phyloP scores from a whole-genome alignment of 2,113 vertebrate genomes.

The Cynopterus brachyotis region DNA sequence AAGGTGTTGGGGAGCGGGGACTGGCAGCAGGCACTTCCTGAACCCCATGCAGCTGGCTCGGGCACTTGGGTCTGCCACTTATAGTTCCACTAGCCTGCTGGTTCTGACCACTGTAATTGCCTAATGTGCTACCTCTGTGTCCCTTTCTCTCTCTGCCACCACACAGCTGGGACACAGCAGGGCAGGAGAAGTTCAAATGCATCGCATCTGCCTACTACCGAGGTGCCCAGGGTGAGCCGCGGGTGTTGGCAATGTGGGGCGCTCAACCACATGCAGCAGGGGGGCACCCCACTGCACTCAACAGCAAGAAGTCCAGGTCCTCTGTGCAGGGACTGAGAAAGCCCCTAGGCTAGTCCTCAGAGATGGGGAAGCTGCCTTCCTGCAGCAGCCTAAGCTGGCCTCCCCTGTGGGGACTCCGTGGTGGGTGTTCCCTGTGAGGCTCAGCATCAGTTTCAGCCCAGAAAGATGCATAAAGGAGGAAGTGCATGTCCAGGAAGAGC shows the following conservation, averaged over 20 bases:
- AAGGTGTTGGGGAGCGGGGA: neutral
- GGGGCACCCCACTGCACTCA: neutral
- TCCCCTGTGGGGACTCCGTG: neutral
- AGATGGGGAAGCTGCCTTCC: neutral
- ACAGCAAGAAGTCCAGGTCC: neutral
- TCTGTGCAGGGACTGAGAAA: neutral
- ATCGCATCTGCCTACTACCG: conserved; percentile 94
- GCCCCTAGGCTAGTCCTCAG: neutral
- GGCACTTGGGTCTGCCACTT: neutral
- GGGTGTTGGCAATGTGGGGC: neutral
- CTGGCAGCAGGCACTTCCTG: neutral
- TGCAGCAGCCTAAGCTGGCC: neutral
- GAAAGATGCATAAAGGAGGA: neutral
- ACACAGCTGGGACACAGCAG: conserved; percentile 95
- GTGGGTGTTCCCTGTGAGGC: neutral
- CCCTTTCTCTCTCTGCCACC: conserved; percentile 5
- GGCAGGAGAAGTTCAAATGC: conserved; percentile 97
- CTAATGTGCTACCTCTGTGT: conserved; percentile 46
- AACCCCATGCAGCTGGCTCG: neutral
- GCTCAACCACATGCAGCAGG: rapidly evolving
- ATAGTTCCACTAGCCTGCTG: neutral
- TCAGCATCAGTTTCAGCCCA: neutral
- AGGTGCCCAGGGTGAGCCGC: conserved; percentile 90
- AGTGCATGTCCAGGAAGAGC: neutral
- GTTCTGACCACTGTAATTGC: neutral